Conservation (phyloP, 1,140 invertebrate species). For the Tetranychus cinnabarinus region DNA sequence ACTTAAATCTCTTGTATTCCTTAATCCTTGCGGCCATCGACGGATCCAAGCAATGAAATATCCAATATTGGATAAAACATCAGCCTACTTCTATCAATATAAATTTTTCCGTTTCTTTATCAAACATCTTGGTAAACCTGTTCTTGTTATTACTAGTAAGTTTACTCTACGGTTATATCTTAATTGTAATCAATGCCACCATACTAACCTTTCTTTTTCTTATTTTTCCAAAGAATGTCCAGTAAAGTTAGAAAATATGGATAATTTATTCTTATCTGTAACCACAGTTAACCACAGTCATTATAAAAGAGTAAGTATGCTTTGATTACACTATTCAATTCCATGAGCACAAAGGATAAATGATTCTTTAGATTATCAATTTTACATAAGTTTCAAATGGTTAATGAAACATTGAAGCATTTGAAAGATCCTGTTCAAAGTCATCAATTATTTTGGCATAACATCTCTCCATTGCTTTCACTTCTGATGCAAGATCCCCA, state of each 20-base stretch:
- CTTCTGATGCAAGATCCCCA: no score
- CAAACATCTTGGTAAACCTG: slow-evolving; percentile 1
- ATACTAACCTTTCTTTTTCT: neutral
- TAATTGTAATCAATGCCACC: neutral
- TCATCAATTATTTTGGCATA: no score
- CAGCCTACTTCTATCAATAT: slow-evolving; percentile 5
- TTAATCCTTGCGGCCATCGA: slow-evolving; percentile 8
- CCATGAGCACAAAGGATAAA: no score
- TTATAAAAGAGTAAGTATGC: slow-evolving; percentile 2
- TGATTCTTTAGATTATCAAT: no score
- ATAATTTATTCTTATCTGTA: slow-evolving; percentile 11
- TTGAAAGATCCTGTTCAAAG: no score
- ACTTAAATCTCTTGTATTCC: slow-evolving; percentile 8
- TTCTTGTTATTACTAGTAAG: slow-evolving; percentile 1
- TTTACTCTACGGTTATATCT: neutral
- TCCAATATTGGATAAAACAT: slow-evolving; percentile 1
- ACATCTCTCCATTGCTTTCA: no score
- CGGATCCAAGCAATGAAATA: slow-evolving; percentile 9
- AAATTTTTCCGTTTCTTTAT: slow-evolving; percentile 4
- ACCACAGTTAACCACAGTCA: slow-evolving; percentile 7
- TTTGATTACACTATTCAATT: no score
- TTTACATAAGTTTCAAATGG: no score
- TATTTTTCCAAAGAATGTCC: neutral
- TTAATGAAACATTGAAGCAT: no score
- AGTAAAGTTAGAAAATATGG: slow-evolving; percentile 7